Evolutionary conservation across 2,797 vertebrate genomes (phyloP).

Genomic region (Phaenicophaeus curvirostris): DNA sequence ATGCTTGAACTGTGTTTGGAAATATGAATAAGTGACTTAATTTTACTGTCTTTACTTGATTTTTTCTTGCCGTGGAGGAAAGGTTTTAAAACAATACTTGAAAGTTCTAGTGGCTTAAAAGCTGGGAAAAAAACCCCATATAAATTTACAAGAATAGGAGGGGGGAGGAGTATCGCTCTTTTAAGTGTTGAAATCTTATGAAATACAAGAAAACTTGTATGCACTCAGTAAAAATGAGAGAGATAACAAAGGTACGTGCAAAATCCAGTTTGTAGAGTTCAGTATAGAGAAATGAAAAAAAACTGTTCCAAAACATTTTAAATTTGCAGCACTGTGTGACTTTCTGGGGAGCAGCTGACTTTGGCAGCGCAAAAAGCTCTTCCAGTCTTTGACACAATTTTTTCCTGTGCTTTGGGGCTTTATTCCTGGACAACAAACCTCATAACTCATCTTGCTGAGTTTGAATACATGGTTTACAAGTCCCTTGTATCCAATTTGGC

Average conservation of each 20-base stretch:
- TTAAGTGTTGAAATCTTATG: background rate
- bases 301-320: background rate
- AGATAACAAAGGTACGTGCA: background rate
- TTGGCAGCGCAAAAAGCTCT: background rate
- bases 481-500: background rate
- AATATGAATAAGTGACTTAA: background rate
- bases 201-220: background rate
- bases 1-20: background rate
- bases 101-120: background rate
- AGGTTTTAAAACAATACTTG: background rate
- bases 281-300: background rate
- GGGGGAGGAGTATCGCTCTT: background rate
- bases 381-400: background rate
- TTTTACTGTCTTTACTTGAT: background rate
- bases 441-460: background rate
- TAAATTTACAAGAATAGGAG: background rate
- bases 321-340: background rate
- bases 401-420: background rate
- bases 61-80: background rate
- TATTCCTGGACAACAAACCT: constrained; percentile 6
- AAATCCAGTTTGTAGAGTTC: background rate
- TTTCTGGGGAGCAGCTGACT: background rate
- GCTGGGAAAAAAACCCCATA: background rate
- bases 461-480: constrained; percentile 1
- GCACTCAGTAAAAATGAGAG: background rate